Conservation (phyloP, 2,113 vertebrate genomes). For the Xenus cinereus region DNA sequence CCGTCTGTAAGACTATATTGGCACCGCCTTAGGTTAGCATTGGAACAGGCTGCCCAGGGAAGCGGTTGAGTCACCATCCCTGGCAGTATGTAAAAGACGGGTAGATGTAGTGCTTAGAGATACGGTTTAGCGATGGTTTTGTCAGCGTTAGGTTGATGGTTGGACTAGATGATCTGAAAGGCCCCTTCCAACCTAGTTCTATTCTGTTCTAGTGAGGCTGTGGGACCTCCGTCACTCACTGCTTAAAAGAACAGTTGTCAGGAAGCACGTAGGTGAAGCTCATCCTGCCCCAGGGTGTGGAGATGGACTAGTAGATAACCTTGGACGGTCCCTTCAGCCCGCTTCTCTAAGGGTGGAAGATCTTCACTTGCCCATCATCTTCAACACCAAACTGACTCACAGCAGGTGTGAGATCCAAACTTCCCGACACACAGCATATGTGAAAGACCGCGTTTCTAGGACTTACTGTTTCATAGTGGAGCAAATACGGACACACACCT, state of each 20-base stretch:
- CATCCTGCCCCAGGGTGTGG: not conserved
- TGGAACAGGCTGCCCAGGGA: not conserved
- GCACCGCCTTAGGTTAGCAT: not conserved
- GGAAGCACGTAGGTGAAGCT: not conserved
- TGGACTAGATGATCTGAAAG: not conserved
- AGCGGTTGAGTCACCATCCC: not conserved
- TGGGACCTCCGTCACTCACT: not conserved
- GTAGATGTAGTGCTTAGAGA: not conserved
- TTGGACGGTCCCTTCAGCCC: not conserved
- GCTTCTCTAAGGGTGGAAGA: not conserved
- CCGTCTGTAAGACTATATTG: not conserved
- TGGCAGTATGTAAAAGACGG: not conserved
- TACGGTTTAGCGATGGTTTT: not conserved
- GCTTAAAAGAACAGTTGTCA: not conserved
- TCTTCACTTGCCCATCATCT: not conserved
- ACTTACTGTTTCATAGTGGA: not conserved
- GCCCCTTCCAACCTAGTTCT: not conserved
- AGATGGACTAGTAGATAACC: not conserved
- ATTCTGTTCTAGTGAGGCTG: not conserved
- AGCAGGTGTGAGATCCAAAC: not conserved
- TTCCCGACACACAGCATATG: fast-evolving
- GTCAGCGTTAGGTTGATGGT: not conserved
- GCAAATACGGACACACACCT: not conserved
- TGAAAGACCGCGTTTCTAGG: not conserved
- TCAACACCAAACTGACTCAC: not conserved